Conservation (phyloP, 2,113 vertebrate genomes). For the Prinia subflava region DNA sequence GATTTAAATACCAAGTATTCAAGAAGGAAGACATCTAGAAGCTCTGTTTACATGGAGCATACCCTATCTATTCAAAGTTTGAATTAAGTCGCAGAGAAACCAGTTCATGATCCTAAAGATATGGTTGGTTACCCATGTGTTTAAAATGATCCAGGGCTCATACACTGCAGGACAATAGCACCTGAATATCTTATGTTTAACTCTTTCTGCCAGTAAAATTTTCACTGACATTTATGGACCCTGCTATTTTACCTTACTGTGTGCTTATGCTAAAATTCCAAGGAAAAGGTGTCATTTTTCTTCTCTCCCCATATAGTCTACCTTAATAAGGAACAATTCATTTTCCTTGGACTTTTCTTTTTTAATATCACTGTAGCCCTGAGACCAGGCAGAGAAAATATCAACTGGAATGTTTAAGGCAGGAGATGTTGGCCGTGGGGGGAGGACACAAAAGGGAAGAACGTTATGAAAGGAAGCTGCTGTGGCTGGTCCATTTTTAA, state of each 20-base stretch:
- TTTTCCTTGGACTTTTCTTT: slow-evolving; percentile 22
- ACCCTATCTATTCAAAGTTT: neutral
- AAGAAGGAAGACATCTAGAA: neutral
- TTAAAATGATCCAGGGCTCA: neutral
- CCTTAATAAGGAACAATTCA: slow-evolving; percentile 16
- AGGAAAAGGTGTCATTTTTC: neutral
- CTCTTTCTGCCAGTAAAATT: slow-evolving; percentile 36
- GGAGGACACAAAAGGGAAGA: neutral
- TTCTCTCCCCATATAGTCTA: neutral
- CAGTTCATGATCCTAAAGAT: neutral
- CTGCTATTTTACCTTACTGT: slow-evolving; percentile 22
- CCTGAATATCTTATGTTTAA: slow-evolving; percentile 19
- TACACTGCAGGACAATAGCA: neutral
- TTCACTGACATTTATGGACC: slow-evolving; percentile 19
- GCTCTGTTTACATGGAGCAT: neutral
- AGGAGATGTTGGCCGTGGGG: accelerated
- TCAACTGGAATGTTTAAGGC: neutral
- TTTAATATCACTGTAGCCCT: slow-evolving; percentile 32
- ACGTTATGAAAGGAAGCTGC: neutral
- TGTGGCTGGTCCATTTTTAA: neutral
- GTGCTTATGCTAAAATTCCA: slow-evolving; percentile 37
- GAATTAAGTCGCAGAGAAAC: neutral
- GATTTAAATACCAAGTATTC: neutral
- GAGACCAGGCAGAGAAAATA: slow-evolving; percentile 42
- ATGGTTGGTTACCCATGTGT: neutral